Evolutionary conservation across 2,888 invertebrate species (phyloP).

Genomic region (Ennomos quercinarius): DNA sequence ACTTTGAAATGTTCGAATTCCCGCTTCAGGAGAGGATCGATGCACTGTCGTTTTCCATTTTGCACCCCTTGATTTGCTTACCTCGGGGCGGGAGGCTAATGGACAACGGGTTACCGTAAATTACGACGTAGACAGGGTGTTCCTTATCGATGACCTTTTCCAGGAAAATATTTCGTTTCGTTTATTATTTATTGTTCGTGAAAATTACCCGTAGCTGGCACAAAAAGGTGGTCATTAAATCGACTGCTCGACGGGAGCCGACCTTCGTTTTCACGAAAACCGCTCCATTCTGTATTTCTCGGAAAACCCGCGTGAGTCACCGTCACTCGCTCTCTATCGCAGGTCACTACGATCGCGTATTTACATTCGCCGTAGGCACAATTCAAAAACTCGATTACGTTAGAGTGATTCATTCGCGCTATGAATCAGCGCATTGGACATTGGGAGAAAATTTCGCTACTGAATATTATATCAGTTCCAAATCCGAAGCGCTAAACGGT

Average conservation of each 20-base stretch:
- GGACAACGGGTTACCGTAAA: slow-evolving; percentile 51
- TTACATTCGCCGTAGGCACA: slow-evolving; percentile 78
- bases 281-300: slow-evolving; percentile 71
- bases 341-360: slow-evolving; percentile 80
- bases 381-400: slow-evolving; percentile 84
- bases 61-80: slow-evolving; percentile 54
- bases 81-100: slow-evolving; percentile 42
- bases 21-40: slow-evolving; percentile 48
- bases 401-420: slow-evolving; percentile 77
- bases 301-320: slow-evolving; percentile 84
- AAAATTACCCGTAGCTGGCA: slow-evolving; percentile 49
- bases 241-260: slow-evolving; percentile 54
- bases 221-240: slow-evolving; percentile 54
- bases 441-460: slow-evolving; percentile 62
- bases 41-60: slow-evolving; percentile 59
- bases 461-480: slow-evolving; percentile 38
- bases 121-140: slow-evolving; percentile 30
- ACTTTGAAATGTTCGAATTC: slow-evolving; percentile 18
- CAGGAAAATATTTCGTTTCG: slow-evolving; percentile 36
- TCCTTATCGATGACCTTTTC: slow-evolving; percentile 42
- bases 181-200: slow-evolving; percentile 44
- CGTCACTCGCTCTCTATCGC: slow-evolving; percentile 72
- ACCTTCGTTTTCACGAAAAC: slow-evolving; percentile 82
- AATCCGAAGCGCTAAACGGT: slow-evolving; percentile 21
- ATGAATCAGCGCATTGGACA: slow-evolving; percentile 75